phyloP scores from a whole-genome alignment of 2,113 vertebrate genomes.

The Mirza zaza region DNA sequence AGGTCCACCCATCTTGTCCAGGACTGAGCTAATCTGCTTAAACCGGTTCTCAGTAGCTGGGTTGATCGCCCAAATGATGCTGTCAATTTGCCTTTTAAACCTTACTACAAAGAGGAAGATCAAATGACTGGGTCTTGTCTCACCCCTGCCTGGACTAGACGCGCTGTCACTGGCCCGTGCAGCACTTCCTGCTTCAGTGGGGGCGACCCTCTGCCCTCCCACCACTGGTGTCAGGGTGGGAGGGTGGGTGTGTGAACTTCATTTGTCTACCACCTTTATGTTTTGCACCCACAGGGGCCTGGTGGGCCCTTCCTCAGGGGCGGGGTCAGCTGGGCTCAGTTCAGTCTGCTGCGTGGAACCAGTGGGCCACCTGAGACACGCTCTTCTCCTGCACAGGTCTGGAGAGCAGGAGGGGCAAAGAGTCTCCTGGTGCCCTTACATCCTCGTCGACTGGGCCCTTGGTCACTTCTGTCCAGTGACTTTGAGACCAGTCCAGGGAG shows the following conservation, averaged over 20 bases:
- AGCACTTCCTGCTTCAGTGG: background rate
- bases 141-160: background rate
- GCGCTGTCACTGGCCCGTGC: fast-evolving
- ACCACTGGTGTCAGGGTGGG: background rate
- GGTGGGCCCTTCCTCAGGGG: fast-evolving
- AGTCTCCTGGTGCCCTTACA: fast-evolving
- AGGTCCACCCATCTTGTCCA: background rate
- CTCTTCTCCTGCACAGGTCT: background rate
- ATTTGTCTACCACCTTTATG: too few relatives aligned
- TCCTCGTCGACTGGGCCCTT: fast-evolving
- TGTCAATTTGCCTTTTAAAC: background rate
- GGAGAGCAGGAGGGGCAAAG: background rate
- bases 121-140: background rate
- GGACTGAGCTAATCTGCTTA: slow-evolving; percentile 26
- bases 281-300: fast-evolving
- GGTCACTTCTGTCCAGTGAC: fast-evolving
- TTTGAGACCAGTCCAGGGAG: fast-evolving
- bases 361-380: background rate
- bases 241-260: background rate
- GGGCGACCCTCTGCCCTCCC: background rate
- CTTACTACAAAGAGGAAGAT: slow-evolving; percentile 51
- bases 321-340: fast-evolving
- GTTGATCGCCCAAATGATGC: slow-evolving; percentile 2
- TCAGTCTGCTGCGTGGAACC: fast-evolving
- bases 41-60: background rate